Evolutionary conservation across 1,140 invertebrate species (phyloP).

Genomic region (Akabosia matsudoensis): DNA sequence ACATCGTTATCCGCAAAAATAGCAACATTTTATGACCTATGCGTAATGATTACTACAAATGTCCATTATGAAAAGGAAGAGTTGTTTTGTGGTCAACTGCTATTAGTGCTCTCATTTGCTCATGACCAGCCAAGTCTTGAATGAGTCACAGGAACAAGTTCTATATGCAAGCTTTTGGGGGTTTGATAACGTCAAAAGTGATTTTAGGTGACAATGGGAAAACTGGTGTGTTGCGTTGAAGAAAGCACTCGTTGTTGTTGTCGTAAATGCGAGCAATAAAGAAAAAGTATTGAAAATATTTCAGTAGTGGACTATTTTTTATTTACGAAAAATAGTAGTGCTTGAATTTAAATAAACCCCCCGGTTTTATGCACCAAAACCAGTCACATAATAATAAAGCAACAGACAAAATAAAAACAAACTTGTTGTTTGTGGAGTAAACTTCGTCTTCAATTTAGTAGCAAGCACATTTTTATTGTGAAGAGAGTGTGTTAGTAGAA

Average conservation of each 20-base stretch:
- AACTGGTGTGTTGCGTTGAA: not conserved
- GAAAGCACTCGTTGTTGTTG: not conserved
- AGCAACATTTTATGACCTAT: too few species aligned
- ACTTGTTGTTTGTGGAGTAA: not conserved
- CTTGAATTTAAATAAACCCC: not conserved
- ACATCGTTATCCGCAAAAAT: too few species aligned
- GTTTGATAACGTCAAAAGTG: constrained; percentile 9
- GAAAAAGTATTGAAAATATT: too few species aligned
- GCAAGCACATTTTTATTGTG: not conserved
- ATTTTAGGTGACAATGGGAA: constrained; percentile 4
- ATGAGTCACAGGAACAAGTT: not conserved
- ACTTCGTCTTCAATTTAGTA: too few species aligned
- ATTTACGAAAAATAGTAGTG: too few species aligned
- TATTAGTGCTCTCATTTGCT: not conserved
- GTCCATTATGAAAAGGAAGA: too few species aligned
- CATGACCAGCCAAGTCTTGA: too few species aligned
- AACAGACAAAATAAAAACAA: not conserved
- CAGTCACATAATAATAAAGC: not conserved
- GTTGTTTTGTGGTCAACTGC: too few species aligned
- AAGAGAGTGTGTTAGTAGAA: constrained; percentile 2
- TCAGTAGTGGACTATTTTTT: too few species aligned
- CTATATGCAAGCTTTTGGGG: not conserved
- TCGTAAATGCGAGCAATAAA: not conserved
- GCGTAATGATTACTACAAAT: too few species aligned
- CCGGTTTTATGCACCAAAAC: not conserved